A percentile compares a stretch with the other conserved stretches of the same genome.
Conservation (phyloP, 2,797 vertebrate species). For the Dallia pectoralis region DNA sequence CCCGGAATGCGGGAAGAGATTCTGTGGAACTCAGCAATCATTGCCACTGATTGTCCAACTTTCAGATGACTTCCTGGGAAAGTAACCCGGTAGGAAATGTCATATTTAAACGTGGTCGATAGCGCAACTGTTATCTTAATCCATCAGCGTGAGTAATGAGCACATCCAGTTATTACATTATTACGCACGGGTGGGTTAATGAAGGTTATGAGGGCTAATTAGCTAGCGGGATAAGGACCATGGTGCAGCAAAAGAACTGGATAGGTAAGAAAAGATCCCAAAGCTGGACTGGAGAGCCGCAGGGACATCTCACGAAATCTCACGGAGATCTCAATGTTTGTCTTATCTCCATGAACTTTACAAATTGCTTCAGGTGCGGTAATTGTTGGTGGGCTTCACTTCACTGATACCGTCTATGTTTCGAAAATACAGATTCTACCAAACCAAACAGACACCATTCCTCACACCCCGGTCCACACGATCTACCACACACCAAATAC, state of each 20-base stretch:
- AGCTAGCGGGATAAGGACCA: slow-evolving; percentile 71
- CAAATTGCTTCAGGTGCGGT: slow-evolving; percentile 12
- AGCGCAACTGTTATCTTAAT: slow-evolving; percentile 70
- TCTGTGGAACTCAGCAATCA: background rate
- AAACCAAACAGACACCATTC: too few relatives aligned
- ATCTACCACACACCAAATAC: too few relatives aligned
- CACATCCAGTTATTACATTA: slow-evolving; percentile 75
- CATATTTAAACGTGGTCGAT: slow-evolving; percentile 72
- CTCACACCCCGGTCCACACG: too few relatives aligned
- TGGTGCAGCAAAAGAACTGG: slow-evolving; percentile 72
- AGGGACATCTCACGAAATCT: background rate
- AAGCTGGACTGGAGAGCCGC: slow-evolving; percentile 40
- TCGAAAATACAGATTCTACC: too few relatives aligned
- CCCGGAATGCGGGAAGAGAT: background rate
- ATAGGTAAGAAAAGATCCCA: slow-evolving; percentile 65
- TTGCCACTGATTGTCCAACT: background rate
- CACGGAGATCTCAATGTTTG: background rate
- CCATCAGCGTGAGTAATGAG: slow-evolving; percentile 69
- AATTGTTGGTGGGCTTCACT: background rate
- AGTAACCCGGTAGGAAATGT: slow-evolving; percentile 47
- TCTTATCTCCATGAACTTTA: background rate
- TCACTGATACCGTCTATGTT: too few relatives aligned
- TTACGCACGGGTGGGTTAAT: slow-evolving; percentile 73
- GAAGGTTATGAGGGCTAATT: slow-evolving; percentile 79
- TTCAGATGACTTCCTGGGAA: background rate